Base-by-base conservation (phyloP, 2,888 invertebrate species). In the Drosophila mimica region DNA sequence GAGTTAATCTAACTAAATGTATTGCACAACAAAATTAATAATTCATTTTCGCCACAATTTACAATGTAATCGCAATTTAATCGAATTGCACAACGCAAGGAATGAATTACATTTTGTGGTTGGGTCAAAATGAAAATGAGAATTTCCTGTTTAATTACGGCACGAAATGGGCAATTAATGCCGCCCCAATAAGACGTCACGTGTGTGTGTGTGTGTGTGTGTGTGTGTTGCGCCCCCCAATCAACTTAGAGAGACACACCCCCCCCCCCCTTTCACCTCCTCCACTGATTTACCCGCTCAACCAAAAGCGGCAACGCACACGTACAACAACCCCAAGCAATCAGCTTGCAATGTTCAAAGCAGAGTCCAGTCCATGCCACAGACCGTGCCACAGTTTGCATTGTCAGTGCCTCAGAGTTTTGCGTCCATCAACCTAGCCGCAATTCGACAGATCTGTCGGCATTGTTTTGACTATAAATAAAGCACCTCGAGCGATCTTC, bases 391-490 rank as follows among this genome's bases (percentile, higher is more conserved):
- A 46, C 38, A 52, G 57, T 28, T 46, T 61, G 74, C 56, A 76
- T 48, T 61, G 48, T 51, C 40, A 71, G 72, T 17, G 28, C 3
- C 49, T 15, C 17, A 51, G 46, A 63, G 60, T 52, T 57, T 60
- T 53, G 70, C 77, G 81, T 80, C 70, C 87, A 83, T 81, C 85
- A 88, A 70, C 34, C 59, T 67, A 66, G 82, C 82, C 84, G 65
- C 89, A 87, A 74, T 81, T 79, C 63, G 78, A 74, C 89, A 83
- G 88, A 88, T 85, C 76, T 89, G 86, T 82, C 86, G 75, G 83
- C 83, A 89, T 88, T 83, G 83, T 83, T 83, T 89, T 56, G 64
- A 68, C 90, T 84, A 88, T 82, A 83, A 83, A 89, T 83, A 83
- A 82, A 77, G 66, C 66, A 25, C 38, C 52, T 61, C 63, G 38